Conservation (phyloP, 2,797 vertebrate species). For the Heliangelus exortis region DNA sequence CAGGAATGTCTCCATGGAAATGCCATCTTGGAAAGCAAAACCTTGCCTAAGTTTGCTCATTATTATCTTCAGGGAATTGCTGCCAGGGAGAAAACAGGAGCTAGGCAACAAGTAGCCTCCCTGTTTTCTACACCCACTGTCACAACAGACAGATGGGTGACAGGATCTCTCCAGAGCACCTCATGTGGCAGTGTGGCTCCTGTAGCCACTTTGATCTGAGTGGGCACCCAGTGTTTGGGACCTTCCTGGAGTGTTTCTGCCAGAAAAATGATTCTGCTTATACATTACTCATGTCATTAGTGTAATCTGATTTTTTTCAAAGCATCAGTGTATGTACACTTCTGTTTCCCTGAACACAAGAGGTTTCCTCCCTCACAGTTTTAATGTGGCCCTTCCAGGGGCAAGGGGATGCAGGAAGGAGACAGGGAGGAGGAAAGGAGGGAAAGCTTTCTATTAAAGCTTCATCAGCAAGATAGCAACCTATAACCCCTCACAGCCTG, state of each 20-base stretch:
- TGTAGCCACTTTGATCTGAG: neutral
- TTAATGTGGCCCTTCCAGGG: neutral
- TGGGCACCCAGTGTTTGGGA: neutral
- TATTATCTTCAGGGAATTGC: slow-evolving; percentile 8
- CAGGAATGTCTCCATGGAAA: slow-evolving; percentile 61
- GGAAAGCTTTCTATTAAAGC: neutral
- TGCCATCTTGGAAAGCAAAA: slow-evolving; percentile 26
- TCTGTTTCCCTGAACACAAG: neutral
- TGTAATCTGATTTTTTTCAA: neutral
- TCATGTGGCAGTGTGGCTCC: neutral
- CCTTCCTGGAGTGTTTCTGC: neutral
- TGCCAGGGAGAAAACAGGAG: neutral
- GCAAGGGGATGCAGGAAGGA: neutral
- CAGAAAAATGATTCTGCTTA: neutral
- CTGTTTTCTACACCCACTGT: neutral
- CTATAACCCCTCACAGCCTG: neutral
- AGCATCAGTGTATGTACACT: neutral
- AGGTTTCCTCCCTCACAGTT: neutral
- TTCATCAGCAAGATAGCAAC: neutral
- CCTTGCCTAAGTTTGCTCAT: neutral
- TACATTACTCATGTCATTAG: neutral
- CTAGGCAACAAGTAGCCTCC: neutral
- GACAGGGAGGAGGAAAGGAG: neutral
- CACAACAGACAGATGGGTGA: neutral
- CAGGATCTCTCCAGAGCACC: neutral